Evolutionary conservation across 1,140 invertebrate species (phyloP), one percentile per base, ranked within the genome.

Genomic region (Hypothenemus hampei): DNA sequence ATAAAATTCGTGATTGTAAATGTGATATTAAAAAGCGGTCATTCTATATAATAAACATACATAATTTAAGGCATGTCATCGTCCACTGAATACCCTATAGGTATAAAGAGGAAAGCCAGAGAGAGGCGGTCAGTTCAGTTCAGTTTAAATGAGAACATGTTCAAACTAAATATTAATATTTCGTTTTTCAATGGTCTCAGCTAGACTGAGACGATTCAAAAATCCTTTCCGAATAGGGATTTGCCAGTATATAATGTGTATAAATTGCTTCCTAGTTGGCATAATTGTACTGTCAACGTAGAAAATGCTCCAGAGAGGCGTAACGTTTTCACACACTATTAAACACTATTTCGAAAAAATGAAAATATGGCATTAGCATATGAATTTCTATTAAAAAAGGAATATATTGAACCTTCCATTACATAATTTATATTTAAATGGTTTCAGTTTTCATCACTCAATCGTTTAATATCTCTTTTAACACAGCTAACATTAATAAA

Each of bases 271-370:
- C 55, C 55, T 57, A 44, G 55, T 57, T 16, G 40, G 46, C 48
- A 51, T 57, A 57, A 57, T 57, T 57, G 47, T 48, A 57, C 55
- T 57, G 55, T 57, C 55, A 57, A 57, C 47, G 31, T 26, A 21
- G 40, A 21, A 51, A 49, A 51, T 51, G 36, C 47, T 37, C 24
- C 3, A 31, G 26, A 31, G 13, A 31, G 13, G 13, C 13, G 3
- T 31, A 31, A 8, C 10, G 10, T 1, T 31, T 11, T 31, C 8
- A 13, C 3, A 31, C 10, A 31, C 26, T 1, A 31, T 31, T 31
- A 31, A 31, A 31, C 10, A 31, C 13, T 8, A 3, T 8, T 31
- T 31, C 26, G 8, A 31, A 3, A 13, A 31, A 31, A 31, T 31
- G 13, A 31, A 31, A 31, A 11, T 1, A 2, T 31, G 13, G 10